phyloP scores from a whole-genome alignment of 2,888 invertebrate genomes.

The Physocephala rufipes region DNA sequence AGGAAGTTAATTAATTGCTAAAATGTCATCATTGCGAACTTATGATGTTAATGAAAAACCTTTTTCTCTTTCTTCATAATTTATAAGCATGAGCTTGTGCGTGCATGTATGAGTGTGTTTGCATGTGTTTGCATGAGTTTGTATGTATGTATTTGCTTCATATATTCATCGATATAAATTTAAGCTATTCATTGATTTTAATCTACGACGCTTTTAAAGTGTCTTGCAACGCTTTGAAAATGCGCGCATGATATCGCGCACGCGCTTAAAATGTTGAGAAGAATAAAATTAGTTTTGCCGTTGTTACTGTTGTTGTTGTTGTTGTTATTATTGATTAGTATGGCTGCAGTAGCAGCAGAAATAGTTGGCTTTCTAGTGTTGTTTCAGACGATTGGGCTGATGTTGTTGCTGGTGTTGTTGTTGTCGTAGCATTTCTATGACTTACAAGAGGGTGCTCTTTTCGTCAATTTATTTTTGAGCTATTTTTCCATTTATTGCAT shows the following conservation, averaged over 20 bases:
- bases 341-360: too few species aligned
- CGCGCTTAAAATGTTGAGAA: too few species aligned
- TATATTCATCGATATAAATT: too few species aligned
- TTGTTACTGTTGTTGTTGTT: background rate
- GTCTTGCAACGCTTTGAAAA: background rate
- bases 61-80: constrained; percentile 22
- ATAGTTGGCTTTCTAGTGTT: too few species aligned
- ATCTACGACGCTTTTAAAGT: constrained; percentile 15
- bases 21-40: background rate
- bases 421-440: too few species aligned
- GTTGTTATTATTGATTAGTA: too few species aligned
- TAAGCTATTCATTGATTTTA: too few species aligned
- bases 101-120: constrained; percentile 5
- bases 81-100: constrained; percentile 9
- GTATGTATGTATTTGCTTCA: background rate
- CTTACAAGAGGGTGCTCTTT: too few species aligned
- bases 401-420: too few species aligned
- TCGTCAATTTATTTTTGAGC: background rate
- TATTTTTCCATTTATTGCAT: background rate
- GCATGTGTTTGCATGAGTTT: background rate
- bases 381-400: too few species aligned
- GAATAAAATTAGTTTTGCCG: background rate
- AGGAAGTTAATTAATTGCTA: background rate
- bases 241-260: too few species aligned
- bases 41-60: constrained; percentile 9